phyloP scores from a whole-genome alignment of 2,888 invertebrate species.

The Achlya flavicornis region DNA sequence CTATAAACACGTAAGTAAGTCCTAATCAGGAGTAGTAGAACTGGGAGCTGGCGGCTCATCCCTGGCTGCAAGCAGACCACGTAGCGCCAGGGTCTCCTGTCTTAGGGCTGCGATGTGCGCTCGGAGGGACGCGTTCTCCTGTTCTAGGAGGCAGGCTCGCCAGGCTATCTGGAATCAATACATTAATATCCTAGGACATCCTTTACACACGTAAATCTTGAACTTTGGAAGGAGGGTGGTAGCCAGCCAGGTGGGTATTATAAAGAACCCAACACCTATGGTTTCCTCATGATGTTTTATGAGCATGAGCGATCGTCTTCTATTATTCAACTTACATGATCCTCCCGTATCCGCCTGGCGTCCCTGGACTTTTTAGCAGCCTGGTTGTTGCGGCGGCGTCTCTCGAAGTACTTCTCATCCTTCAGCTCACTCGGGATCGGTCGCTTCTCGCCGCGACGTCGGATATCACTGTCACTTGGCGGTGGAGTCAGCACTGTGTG shows the following conservation, averaged over 20 bases:
- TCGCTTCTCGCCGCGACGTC: constrained; percentile 91
- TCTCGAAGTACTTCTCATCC: constrained; percentile 95
- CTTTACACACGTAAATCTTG: too few species aligned
- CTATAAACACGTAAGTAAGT: neutral
- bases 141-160: constrained; percentile 92
- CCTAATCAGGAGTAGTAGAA: constrained; percentile 67
- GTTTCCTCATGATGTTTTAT: too few species aligned
- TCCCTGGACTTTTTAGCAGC: constrained; percentile 97
- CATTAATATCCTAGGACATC: too few species aligned
- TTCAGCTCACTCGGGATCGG: constrained; percentile 94
- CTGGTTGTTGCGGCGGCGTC: constrained; percentile 93
- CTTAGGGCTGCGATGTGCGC: constrained; percentile 91
- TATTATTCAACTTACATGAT: constrained; percentile 84
- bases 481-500: constrained; percentile 53
- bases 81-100: constrained; percentile 89
- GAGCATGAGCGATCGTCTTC: too few species aligned
- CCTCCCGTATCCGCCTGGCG: constrained; percentile 93
- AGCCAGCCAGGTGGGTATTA: too few species aligned
- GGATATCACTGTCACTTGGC: constrained; percentile 53
- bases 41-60: constrained; percentile 49
- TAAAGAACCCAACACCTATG: too few species aligned
- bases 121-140: constrained; percentile 93
- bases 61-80: constrained; percentile 85
- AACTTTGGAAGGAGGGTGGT: too few species aligned
- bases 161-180: constrained; percentile 89